Base-by-base conservation (phyloP, 2,113 vertebrate genomes). In the Copsychus sechellarum region DNA sequence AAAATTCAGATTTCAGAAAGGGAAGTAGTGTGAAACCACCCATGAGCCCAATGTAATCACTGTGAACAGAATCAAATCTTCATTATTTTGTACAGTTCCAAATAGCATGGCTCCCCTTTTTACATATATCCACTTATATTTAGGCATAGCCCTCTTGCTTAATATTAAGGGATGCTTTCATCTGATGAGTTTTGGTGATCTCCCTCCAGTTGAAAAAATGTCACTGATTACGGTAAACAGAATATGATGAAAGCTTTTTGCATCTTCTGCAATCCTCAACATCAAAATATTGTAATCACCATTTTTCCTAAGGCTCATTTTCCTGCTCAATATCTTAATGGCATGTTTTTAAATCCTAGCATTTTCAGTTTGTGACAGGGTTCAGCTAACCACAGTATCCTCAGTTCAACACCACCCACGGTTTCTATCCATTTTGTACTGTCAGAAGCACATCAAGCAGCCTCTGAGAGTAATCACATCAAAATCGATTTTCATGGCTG, bases 401-500 rank as follows among this genome's bases (percentile, higher is more conserved):
- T 96, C 95, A 96, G 89, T 93, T 96, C 96, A 90, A 97, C 97
- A 97, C 97, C 97, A 98, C 97, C 97, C 98, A 98, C 97, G 67
- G 90, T 98, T 98, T 98, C 98, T 98, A 97, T 98, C 98, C 97
- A 97, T 98, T 98, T 98, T 97, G 97, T 98, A 97, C 98, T 99
- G 98, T 98, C 98, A 99, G 98, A 98, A 97, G 92, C 98, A 98
- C 98, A 98, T 99, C 98, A 99, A 98, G 93, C 92, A 80, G 95
- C 96, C 98, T 98, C 98, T 97, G 98, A 99, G 98, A 98, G 97
- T 98, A 99, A 99, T 99, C 99, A 99, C 98, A 99, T 99, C 98
- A 98, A 98, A 99, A 99, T 99, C 98, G 98, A 99, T 99, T 99
- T 99, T 99, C 99, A 99, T 99, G 99, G 99, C 98, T 99, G 98